Evolutionary conservation across 2,797 vertebrate genomes (phyloP).

Genomic region (Enteromius thamalakanensis): DNA sequence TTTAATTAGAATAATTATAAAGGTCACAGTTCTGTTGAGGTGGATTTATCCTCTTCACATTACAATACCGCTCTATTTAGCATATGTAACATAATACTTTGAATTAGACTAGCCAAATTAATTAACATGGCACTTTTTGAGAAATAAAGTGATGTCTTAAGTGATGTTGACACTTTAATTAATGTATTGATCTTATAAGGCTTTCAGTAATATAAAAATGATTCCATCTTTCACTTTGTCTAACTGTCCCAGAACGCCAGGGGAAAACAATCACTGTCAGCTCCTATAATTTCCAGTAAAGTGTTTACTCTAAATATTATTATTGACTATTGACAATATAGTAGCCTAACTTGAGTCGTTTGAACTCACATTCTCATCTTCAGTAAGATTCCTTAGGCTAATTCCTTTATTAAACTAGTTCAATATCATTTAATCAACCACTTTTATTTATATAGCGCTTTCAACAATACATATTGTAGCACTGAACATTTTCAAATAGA

Average conservation of each 20-base stretch:
- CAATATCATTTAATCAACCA: no score
- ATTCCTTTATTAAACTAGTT: not conserved
- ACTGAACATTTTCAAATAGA: no score
- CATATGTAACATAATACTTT: conserved; percentile 40
- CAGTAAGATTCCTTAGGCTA: not conserved
- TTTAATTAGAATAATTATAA: conserved; percentile 54
- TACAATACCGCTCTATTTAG: conserved; percentile 3
- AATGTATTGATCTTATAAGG: conserved; percentile 28
- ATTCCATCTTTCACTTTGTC: conserved; percentile 12
- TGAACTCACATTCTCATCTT: conserved; percentile 8
- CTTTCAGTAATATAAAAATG: conserved; percentile 31
- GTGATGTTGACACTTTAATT: conserved; percentile 34
- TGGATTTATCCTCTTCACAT: conserved; percentile 15
- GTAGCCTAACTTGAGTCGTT: not conserved
- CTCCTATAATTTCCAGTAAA: not conserved
- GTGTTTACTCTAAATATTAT: conserved; percentile 11
- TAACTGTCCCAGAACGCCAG: conserved; percentile 8
- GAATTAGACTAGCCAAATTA: conserved; percentile 40
- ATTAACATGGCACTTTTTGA: conserved; percentile 33
- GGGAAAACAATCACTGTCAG: not conserved
- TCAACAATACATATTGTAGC: no score
- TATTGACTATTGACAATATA: conserved; percentile 2
- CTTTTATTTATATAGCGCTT: no score
- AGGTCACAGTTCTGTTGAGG: conserved; percentile 48
- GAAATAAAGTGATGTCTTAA: conserved; percentile 8